Base-by-base conservation (phyloP, 1,140 invertebrate genomes). In the Drosophila gunungcola region DNA sequence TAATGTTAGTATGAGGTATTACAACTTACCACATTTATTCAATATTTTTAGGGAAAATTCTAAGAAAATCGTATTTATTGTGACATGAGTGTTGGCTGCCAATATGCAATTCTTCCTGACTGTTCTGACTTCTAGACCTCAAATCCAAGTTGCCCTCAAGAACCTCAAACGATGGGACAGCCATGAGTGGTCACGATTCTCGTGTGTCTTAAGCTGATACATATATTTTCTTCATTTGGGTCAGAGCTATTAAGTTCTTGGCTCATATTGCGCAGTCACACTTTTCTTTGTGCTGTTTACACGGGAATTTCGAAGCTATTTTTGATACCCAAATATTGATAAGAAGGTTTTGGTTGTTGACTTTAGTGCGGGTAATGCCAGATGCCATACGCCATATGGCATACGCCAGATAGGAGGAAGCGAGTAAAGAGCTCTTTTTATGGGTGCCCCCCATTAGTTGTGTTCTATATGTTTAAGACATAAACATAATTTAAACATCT, bases 241-340 rank as follows among this genome's bases (percentile, higher is more conserved):
- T 74, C 72, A 73, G 32, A 73, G 57, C 72, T 49, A 73, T 73
- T 73, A 73, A 42, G 51, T 62, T 54, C 52, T 55, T 56, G 25
- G 64, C 38, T 68, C 64, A 63, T 74, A 55, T 63, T 73, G 55
- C 64, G 64, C 64, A 68, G 64, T 65, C 61, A 68, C 64, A 68
- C 29, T 65, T 65, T 68, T 68, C 61, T 53, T 68, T 43, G 16
- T 9, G 9, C 32, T 70, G 52, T 70, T 70, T 70, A 70, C 65
- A 70, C 65, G 49, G 49, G 49, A 34, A 56, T 68, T 69, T 25
- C 41, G 6, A 13, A 49, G 51, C 67, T 61, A 73, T 49, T 73
- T 72, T 61, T 52, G 46, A 61, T 73, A 73, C 68, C n/a, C 69
- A 53, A 73, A 73, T 73, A 73, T 73, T 73, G 69, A 73, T 73